Evolutionary conservation across 1,140 invertebrate genomes (phyloP).

Genomic region (Fopius arisanus): DNA sequence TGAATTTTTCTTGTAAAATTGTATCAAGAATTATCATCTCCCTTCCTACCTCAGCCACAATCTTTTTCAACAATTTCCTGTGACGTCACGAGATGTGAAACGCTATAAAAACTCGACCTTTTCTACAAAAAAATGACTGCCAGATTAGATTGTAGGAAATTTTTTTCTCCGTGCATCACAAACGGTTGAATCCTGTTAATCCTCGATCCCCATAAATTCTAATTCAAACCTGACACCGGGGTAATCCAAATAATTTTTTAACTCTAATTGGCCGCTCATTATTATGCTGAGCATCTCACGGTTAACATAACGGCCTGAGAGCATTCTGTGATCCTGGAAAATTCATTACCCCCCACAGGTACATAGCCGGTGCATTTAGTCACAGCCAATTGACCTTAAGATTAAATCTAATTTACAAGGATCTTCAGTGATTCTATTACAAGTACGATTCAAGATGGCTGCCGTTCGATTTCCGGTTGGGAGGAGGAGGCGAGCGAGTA

Average conservation of each 20-base stretch:
- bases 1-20: too few species aligned
- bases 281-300: neutral
- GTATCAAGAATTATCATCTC: too few species aligned
- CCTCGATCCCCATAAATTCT: neutral
- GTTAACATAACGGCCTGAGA: neutral
- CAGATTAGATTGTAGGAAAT: too few species aligned
- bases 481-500: neutral
- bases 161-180: neutral
- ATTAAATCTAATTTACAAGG: conserved; percentile 11
- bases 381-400: conserved; percentile 11
- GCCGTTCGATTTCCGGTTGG: neutral
- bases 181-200: neutral
- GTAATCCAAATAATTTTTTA: neutral
- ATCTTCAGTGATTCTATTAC: neutral
- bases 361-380: neutral
- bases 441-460: neutral
- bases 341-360: neutral
- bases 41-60: too few species aligned
- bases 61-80: too few species aligned
- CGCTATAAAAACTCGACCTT: too few species aligned
- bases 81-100: too few species aligned
- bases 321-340: conserved; percentile 8
- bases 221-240: neutral
- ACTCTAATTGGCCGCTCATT: neutral
- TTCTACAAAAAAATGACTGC: too few species aligned